A percentile compares a stretch with the other conserved stretches of the same genome.
Evolutionary conservation across 2,113 vertebrate species (phyloP).

Genomic region (Pteruthius melanotis): DNA sequence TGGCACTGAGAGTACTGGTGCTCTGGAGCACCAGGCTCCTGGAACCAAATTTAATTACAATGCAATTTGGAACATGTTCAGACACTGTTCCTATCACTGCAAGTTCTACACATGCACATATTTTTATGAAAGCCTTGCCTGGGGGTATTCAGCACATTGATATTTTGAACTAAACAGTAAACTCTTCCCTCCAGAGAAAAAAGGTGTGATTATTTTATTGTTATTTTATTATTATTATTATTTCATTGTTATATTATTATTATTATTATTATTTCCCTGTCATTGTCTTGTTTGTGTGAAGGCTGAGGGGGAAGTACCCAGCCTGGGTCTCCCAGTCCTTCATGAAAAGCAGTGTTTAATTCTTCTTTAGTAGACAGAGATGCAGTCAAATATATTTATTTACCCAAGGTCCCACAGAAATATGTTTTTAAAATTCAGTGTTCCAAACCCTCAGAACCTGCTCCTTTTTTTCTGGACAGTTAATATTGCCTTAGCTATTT

Average conservation of each 20-base stretch:
- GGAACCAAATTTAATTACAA: slow-evolving; percentile 26
- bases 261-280: neutral
- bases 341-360: neutral
- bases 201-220: neutral
- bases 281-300: neutral
- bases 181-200: neutral
- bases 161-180: neutral
- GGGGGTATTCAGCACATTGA: neutral
- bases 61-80: slow-evolving; percentile 28
- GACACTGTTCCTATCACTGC: neutral
- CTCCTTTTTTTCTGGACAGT: neutral
- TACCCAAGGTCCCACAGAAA: neutral
- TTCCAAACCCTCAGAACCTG: neutral
- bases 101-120: neutral
- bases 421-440: neutral
- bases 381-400: neutral
- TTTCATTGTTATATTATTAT: neutral
- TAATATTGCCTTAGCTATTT: neutral
- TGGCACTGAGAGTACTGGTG: neutral
- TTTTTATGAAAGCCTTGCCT: slow-evolving; percentile 17
- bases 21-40: neutral
- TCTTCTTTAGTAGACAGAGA: neutral
- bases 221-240: neutral
- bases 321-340: neutral
- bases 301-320: neutral